Base-by-base conservation (phyloP, 2,797 vertebrate species). In the Channa striata region DNA sequence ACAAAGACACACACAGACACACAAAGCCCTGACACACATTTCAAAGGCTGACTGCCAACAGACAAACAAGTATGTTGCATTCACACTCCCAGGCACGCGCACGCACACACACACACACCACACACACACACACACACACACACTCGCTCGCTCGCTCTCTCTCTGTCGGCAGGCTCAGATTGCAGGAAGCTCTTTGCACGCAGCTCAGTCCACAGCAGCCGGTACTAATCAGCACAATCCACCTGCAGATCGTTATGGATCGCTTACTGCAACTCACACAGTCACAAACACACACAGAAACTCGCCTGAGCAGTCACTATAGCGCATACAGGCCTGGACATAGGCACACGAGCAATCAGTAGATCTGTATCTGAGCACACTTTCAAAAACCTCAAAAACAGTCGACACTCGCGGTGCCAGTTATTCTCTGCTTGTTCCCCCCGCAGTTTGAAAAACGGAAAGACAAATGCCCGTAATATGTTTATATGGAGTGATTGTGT, bases 111-210 rank as follows among this genome's bases (percentile, higher is more conserved):
- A 47, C 56, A 23, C 65, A 60, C 76, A 30, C 65, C 71, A 46
- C 68, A 52, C 37, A 47, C 71, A 47, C 56, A 23, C 65, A 60
- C 76, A 30, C 65, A 36, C 71, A 46, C 68, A 52, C 37, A 47
- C 71, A 47, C 66, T 66, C 58, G 49, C 42, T 8, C 16, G 2
- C 42, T 6, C 42, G 6, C 42, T 17, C 14, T 17, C 11, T 37
- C 71, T 62, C 69, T 42, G 78, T 76, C 70, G 62, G 65, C 74
- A 73, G 88, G 91, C 90, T 94, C 93, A 70, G 90, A 91, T 94
- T 94, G 91, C 94, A 94, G 93, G 93, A 94, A 94, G 92, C 92
- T 91, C 91, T 94, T 93, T 93, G 93, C 90, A 93, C 89, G 92
- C 93, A 91, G 92, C 90, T 89, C 92, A 85, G 93, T 92, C 93